Percentiles rank a stretch among this genome's conserved stretches.
These are phyloP conservation scores for Metaphire vulgaris DNA, from an alignment of 1,140 invertebrate species.

Conservation along the genomic window DNA sequence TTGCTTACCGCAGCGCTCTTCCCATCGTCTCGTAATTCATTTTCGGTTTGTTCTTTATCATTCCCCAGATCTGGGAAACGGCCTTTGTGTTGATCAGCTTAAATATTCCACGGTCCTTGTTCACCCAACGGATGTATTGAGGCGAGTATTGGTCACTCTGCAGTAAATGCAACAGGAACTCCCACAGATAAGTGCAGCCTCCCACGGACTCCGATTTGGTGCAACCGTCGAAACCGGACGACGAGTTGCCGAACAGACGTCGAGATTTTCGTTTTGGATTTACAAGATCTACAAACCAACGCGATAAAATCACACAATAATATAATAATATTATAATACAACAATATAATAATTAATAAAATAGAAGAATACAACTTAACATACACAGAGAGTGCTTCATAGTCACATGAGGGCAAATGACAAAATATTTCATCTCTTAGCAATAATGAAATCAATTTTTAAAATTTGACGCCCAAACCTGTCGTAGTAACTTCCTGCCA, in stretches of 20 bases:
- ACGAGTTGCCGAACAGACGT: not conserved
- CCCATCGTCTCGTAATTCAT: conserved; percentile 99
- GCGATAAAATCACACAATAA: too few relatives aligned
- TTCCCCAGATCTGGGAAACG: conserved; percentile 92
- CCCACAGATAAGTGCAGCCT: conserved; percentile 80
- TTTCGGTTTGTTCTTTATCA: conserved; percentile 99
- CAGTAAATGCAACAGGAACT: conserved; percentile 92
- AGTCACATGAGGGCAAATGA: too few relatives aligned
- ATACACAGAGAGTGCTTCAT: too few relatives aligned
- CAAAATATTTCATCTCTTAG: too few relatives aligned
- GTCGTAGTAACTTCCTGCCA: not conserved
- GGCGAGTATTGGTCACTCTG: conserved; percentile 97
- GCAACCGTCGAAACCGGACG: not conserved
- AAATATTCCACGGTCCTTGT: conserved; percentile 94
- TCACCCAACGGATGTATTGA: conserved; percentile 98
- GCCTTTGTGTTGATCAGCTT: conserved; percentile 98
- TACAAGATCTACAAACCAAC: not conserved
- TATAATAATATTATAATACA: too few relatives aligned
- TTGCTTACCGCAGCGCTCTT: conserved; percentile 74
- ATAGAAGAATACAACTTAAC: too few relatives aligned
- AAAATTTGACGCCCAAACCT: not conserved
- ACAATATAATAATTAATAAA: too few relatives aligned
- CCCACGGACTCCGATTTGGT: not conserved
- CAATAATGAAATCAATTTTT: too few relatives aligned
- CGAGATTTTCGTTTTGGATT: not conserved